Conservation (phyloP, 2,797 vertebrate species). For the Coreius guichenoti region DNA sequence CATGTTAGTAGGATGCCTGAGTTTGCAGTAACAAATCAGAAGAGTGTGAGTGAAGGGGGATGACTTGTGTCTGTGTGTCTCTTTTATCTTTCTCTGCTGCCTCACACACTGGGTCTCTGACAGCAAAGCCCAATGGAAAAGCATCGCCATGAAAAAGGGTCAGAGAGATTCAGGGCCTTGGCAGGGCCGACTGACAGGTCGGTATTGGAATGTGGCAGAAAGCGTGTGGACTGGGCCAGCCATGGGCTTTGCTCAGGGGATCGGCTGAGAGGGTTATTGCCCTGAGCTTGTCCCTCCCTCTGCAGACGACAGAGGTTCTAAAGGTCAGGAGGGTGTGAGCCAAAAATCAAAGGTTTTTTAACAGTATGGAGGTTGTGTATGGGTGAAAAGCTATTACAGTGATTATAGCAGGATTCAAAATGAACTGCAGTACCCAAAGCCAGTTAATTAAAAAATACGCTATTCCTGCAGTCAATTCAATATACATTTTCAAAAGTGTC, state of each 20-base stretch:
- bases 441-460: conserved; percentile 29
- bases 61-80: conserved; percentile 41
- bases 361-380: neutral
- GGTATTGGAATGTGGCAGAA: conserved; percentile 52
- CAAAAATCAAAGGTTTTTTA: conserved; percentile 19
- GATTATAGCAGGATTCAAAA: conserved; percentile 12
- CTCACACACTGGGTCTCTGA: conserved; percentile 70
- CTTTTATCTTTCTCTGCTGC: conserved; percentile 62
- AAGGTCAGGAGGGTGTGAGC: conserved; percentile 12
- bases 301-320: conserved; percentile 15
- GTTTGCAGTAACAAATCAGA: conserved; percentile 39
- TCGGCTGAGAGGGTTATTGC: conserved; percentile 50
- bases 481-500: neutral
- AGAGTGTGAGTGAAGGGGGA: conserved; percentile 44
- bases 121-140: conserved; percentile 72
- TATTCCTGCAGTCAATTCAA: conserved; percentile 7
- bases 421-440: neutral
- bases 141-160: conserved; percentile 70
- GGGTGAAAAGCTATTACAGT: neutral
- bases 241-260: conserved; percentile 57
- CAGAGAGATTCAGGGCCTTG: conserved; percentile 56
- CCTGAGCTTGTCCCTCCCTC: conserved; percentile 33
- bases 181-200: conserved; percentile 72
- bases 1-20: conserved; percentile 18
- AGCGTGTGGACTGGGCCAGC: conserved; percentile 36